Base-by-base conservation (phyloP, 2,113 vertebrate species). In the Marmota monax region DNA sequence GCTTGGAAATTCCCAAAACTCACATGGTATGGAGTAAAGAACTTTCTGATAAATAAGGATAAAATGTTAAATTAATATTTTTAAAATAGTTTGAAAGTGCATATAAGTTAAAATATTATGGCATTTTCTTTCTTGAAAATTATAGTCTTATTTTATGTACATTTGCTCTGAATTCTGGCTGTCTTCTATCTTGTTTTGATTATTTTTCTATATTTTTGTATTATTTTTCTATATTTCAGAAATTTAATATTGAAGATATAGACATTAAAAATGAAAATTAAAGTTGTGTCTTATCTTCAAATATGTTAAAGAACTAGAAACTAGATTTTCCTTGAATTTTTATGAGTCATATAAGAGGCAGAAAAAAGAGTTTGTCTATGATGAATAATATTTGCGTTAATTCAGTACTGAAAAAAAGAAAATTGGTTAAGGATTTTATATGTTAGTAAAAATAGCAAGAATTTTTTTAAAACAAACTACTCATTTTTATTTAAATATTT, bases 1-100 rank as follows among this genome's bases (percentile, higher is more conserved):
- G 16, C 5, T 17, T 23, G 25, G 34, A 10, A 78, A 6, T 12
- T 27, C 6, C 1, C 18, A 48, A 4, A 79, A 42, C 4, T 87
- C 67, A 97, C 53, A 0, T 0, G 6, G 37, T 56, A 51, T 10
- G 84, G 53, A n/a, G 56, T 45, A 2, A 42, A n/a, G 23, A 76
- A 92, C 56, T 76, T 65, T 3, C 45, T 73, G 74, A 88, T 0
- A 1, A 96, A 5, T 92, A 95, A 42, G 53, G 69, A 91, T 65
- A 83, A 27, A 39, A 45, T 16, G 92, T 14, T 25, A 12, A 11
- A 85, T 84, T 92, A 90, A 92, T 45, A 29, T 70, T 69, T 34
- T 69, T 69, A 90, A 95, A 96, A 96, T 84, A 93, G 69, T 58
- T 87, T 95, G 87, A 78, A 86, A 91, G 42, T 85, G 8, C 32